A percentile compares a stretch with the other conserved stretches of the same genome.
Conservation (phyloP, 2,113 vertebrate genomes). For the Mus pahari region DNA sequence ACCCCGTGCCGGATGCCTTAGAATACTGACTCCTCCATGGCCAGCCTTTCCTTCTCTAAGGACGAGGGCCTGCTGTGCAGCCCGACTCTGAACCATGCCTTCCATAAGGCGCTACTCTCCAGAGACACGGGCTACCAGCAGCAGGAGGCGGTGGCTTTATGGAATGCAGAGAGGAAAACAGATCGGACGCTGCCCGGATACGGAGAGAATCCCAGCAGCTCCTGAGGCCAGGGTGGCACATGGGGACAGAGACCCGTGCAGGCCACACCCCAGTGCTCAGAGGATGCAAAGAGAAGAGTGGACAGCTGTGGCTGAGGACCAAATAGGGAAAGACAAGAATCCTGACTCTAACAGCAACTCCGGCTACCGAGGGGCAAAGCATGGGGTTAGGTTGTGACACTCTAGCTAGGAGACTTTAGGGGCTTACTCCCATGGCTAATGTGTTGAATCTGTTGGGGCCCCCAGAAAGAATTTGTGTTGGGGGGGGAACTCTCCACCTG, state of each 20-base stretch:
- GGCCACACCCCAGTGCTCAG: background rate
- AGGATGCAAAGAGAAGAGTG: background rate
- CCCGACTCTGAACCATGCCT: background rate
- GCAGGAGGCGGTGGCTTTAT: accelerated
- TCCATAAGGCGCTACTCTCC: background rate
- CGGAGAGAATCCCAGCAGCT: background rate
- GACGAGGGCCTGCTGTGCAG: background rate
- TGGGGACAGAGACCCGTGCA: background rate
- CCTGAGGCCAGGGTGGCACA: background rate
- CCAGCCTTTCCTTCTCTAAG: background rate
- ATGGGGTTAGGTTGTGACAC: background rate
- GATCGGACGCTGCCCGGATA: background rate
- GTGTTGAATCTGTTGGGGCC: background rate
- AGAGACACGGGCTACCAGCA: background rate
- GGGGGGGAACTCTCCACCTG: background rate
- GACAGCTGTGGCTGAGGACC: background rate
- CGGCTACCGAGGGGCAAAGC: background rate
- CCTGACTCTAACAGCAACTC: background rate
- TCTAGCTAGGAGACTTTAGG: background rate
- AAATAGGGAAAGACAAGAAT: background rate
- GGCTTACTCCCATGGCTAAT: background rate
- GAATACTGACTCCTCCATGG: background rate
- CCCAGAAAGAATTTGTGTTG: background rate
- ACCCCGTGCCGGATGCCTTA: background rate
- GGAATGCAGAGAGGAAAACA: no score